These are phyloP conservation scores for Cynopterus brachyotis DNA, from an alignment of 2,113 vertebrate species.

Conservation along the genomic window DNA sequence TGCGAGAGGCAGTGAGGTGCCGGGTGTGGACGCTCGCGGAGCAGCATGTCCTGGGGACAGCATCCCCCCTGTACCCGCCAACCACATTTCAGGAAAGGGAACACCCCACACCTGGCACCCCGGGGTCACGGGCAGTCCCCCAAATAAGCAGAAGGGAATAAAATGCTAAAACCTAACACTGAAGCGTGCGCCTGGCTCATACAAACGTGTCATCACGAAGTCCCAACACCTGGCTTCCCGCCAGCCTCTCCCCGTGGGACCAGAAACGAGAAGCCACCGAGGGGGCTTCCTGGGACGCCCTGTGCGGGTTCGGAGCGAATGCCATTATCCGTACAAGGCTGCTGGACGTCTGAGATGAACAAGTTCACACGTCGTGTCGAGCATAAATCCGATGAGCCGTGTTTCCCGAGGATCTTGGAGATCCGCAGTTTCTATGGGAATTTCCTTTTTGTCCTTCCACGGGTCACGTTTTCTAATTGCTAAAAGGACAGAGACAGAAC, in stretches of 20 bases:
- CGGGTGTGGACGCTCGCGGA: neutral
- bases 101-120: neutral
- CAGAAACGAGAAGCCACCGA: neutral
- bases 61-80: neutral
- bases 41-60: neutral
- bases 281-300: neutral
- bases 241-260: neutral
- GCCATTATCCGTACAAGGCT: neutral
- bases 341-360: neutral
- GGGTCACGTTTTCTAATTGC: neutral
- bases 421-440: neutral
- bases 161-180: neutral
- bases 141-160: neutral
- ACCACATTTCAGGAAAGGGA: neutral
- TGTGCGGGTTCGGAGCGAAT: rapidly evolving
- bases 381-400: rapidly evolving
- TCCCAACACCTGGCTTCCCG: neutral
- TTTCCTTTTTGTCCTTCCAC: neutral
- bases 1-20: neutral
- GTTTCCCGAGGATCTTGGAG: neutral
- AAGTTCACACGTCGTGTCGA: rapidly evolving
- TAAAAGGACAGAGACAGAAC: neutral
- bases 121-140: neutral
- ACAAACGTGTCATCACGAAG: neutral
- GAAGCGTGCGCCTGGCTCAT: neutral